These are phyloP conservation scores for Drosophila paulistorum DNA, from an alignment of 1,140 invertebrate species.

Conservation along the genomic window DNA sequence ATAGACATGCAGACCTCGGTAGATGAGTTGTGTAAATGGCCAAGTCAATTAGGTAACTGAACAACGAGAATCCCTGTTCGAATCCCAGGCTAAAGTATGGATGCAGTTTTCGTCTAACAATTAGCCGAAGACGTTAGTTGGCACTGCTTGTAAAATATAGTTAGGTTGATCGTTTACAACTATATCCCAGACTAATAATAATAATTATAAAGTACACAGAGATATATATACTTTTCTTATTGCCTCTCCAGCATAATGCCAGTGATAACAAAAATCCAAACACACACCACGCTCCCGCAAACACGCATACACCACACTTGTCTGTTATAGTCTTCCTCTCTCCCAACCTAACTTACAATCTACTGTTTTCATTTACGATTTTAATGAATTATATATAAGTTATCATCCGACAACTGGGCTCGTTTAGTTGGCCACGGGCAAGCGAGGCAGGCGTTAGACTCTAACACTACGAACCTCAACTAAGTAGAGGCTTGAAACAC, in stretches of 20 bases:
- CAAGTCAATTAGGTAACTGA: too few relatives aligned
- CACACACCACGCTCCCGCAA: neutral
- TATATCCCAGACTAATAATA: too few relatives aligned
- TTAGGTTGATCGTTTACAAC: too few relatives aligned
- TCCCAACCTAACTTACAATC: conserved; percentile 25
- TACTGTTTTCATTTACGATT: conserved; percentile 41
- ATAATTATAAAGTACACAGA: too few relatives aligned
- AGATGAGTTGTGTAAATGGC: too few relatives aligned
- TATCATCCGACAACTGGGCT: conserved; percentile 48
- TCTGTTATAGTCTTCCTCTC: conserved; percentile 8
- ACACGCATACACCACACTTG: neutral
- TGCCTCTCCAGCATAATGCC: conserved; percentile 14
- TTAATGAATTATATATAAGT: conserved; percentile 60
- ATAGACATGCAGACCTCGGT: too few relatives aligned
- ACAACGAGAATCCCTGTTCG: too few relatives aligned
- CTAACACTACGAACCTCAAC: too few relatives aligned
- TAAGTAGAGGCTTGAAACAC: neutral
- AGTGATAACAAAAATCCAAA: conserved; percentile 33
- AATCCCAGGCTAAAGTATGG: too few relatives aligned
- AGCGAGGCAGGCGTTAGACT: neutral
- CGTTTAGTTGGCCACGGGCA: conserved; percentile 52
- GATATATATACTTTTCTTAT: neutral
- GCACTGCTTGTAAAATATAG: too few relatives aligned
- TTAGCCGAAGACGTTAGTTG: too few relatives aligned
- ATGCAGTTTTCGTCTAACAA: too few relatives aligned